These are phyloP conservation scores for Gallinago media DNA, from an alignment of 2,113 vertebrate species.

Conservation along the genomic window DNA sequence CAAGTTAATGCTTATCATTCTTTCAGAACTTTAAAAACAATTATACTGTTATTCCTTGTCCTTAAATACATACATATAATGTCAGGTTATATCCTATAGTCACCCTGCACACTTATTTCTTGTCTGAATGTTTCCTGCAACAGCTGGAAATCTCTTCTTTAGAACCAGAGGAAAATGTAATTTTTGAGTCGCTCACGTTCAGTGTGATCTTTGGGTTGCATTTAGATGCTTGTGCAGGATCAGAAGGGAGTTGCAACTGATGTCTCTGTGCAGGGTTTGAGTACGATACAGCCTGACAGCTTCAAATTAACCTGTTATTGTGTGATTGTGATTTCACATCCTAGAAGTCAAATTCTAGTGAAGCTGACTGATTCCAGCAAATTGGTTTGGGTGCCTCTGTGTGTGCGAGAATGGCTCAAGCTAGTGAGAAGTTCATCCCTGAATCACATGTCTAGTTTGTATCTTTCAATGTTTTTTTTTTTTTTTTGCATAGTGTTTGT, in stretches of 20 bases:
- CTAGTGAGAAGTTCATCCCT: not conserved
- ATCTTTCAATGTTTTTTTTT: not conserved
- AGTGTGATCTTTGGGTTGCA: not conserved
- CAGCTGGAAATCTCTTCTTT: not conserved
- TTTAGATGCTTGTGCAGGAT: not conserved
- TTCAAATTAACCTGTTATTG: not conserved
- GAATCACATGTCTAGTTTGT: not conserved
- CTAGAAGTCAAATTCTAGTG: not conserved
- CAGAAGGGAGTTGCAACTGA: not conserved
- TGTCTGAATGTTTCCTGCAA: not conserved
- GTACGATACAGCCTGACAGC: not conserved
- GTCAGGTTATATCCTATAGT: conserved; percentile 1
- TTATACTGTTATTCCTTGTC: not conserved
- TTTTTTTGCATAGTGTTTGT: not conserved
- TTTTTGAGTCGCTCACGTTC: not conserved
- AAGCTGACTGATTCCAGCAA: not conserved
- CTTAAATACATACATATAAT: not conserved
- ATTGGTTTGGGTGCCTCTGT: not conserved
- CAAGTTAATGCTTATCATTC: not conserved
- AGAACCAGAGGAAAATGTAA: not conserved
- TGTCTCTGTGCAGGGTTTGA: not conserved
- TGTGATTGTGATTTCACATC: not conserved
- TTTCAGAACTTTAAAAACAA: not conserved
- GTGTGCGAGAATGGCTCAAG: not conserved
- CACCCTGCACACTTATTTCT: not conserved